Conservation (phyloP, 2,113 vertebrate genomes). For the Gopherus evgoodei region DNA sequence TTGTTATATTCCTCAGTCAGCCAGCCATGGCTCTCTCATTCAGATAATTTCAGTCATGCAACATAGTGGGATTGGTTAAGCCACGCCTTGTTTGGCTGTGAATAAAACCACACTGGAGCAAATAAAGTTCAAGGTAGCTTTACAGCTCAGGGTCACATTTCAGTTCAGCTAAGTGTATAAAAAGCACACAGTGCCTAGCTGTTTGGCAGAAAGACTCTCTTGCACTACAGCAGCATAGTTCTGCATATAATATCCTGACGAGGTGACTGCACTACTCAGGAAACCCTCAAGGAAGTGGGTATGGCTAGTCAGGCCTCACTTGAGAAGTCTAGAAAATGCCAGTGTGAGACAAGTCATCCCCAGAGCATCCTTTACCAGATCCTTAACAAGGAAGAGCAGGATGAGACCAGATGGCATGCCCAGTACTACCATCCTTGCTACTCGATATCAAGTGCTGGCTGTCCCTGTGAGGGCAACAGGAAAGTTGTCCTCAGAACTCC, state of each 20-base stretch:
- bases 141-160: slow-evolving; percentile 8
- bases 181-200: neutral
- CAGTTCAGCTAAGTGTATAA: slow-evolving; percentile 9
- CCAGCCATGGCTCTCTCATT: neutral
- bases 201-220: neutral
- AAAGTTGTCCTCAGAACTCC: slow-evolving; percentile 50
- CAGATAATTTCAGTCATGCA: neutral
- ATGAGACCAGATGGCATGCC: neutral
- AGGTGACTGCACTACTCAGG: neutral
- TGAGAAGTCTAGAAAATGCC: neutral
- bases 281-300: neutral
- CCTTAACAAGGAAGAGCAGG: slow-evolving; percentile 12
- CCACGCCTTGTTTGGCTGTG: slow-evolving; percentile 7
- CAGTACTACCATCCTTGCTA: neutral
- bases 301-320: slow-evolving; percentile 25
- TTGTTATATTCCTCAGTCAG: neutral
- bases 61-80: neutral
- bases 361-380: slow-evolving; percentile 53
- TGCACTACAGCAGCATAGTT: neutral
- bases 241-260: accelerated
- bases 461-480: slow-evolving; percentile 25
- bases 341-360: neutral
- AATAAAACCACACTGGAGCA: slow-evolving; percentile 1
- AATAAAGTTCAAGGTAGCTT: slow-evolving; percentile 63
- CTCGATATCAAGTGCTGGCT: neutral